These are phyloP conservation scores for Sinella curviseta DNA, from an alignment of 1,140 invertebrate species.

Conservation along the genomic window DNA sequence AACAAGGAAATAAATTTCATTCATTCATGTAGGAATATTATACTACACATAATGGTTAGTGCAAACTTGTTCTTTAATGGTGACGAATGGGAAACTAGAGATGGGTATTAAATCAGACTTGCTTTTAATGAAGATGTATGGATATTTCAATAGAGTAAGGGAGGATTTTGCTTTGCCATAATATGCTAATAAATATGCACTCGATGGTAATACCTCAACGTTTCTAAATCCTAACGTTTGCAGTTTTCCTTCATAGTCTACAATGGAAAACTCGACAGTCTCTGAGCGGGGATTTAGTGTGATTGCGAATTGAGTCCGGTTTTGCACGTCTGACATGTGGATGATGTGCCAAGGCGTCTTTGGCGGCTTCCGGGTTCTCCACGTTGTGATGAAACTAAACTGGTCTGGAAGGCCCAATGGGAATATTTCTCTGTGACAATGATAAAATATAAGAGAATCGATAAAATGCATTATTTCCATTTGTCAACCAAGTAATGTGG, in stretches of 20 bases:
- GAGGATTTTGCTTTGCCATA: neutral
- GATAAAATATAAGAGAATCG: constrained; percentile 15
- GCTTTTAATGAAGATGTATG: neutral
- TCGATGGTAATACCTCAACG: constrained; percentile 62
- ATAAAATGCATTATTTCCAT: neutral
- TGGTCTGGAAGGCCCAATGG: constrained; percentile 68
- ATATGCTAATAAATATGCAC: too few relatives aligned
- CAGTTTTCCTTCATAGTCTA: constrained; percentile 61
- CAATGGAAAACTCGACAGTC: constrained; percentile 65
- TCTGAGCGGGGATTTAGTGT: constrained; percentile 66
- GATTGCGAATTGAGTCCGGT: constrained; percentile 67
- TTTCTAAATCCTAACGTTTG: constrained; percentile 65
- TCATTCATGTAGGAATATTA: neutral
- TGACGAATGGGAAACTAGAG: constrained; percentile 1
- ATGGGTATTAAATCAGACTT: neutral
- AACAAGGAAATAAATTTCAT: constrained; percentile 23
- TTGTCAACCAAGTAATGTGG: neutral
- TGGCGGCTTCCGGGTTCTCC: constrained; percentile 62
- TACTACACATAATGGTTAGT: neutral
- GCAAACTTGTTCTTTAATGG: constrained; percentile 3
- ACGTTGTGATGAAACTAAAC: constrained; percentile 71
- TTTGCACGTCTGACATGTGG: constrained; percentile 63
- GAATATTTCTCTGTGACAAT: constrained; percentile 60
- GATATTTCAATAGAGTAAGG: neutral
- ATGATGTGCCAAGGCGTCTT: constrained; percentile 71